Evolutionary conservation across 2,888 invertebrate species (phyloP), one percentile per base, ranked within the genome.

Genomic region (Aporophyla lueneburgensis): DNA sequence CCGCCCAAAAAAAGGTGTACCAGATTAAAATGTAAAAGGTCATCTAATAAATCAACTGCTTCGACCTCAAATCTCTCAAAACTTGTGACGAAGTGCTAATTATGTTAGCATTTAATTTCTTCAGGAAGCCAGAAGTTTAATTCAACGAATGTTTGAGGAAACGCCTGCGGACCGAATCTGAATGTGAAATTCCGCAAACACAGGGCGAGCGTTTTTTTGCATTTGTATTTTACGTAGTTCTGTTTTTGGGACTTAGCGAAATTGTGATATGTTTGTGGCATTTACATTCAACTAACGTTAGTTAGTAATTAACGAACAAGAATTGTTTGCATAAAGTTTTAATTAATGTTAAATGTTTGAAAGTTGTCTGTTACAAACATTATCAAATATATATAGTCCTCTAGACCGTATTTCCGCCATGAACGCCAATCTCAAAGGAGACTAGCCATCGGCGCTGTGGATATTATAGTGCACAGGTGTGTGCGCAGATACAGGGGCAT

Each of bases 91-190:
- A 43, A 71, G 51, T 61, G 76, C 71, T 88, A 84, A 86, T 88
- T 83, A 80, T 80, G 84, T 86, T 80, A 77, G 74, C 76, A 68
- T 87, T 89, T 85, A 84, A 87, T 85, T 86, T 88, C 81, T 88
- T 76, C 74, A 70, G 80, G 74, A 84, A 85, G 68, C 51, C 81
- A 67, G 76, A 80, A 78, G 74, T 81, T 85, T 85, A 79, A 83
- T 82, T 74, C 72, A 56, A 59, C 68, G 67, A 83, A 78, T 76
- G 70, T 79, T 84, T 75, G 56, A 69, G 68, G 63, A 58, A 73
- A 72, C 68, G 77, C 75, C 69, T 16, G 40, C 59, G 63, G 73
- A 69, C 68, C 51, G 75, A 83, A 83, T 76, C 74, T 81, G 69
- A 74, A 75, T 74, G 62, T 61, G 66, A 73, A 76, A 72, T 86